These are phyloP conservation scores for Idaea aversata DNA, from an alignment of 2,888 invertebrate species.

Conservation along the genomic window DNA sequence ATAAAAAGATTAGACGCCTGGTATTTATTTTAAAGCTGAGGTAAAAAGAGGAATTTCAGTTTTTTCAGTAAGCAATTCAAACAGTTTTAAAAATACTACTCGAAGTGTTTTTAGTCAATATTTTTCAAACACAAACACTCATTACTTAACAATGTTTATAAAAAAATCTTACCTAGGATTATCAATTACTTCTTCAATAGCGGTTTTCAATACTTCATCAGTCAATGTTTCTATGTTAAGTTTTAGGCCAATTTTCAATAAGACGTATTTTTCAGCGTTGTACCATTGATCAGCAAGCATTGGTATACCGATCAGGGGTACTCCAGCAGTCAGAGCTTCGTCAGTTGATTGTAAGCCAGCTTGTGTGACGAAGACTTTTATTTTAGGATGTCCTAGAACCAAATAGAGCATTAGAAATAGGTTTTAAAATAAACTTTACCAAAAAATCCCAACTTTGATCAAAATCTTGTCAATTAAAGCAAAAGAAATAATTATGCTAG, in stretches of 20 bases:
- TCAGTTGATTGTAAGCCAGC: slow-evolving; percentile 65
- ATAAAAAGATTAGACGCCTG: background rate
- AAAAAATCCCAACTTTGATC: too few species aligned
- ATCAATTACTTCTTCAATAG: slow-evolving; percentile 33
- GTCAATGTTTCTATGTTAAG: slow-evolving; percentile 43
- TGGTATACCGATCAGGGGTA: slow-evolving; percentile 60
- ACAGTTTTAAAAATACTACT: too few species aligned
- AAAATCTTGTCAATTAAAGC: too few species aligned
- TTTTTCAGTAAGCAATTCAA: too few species aligned
- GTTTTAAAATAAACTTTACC: slow-evolving; percentile 6
- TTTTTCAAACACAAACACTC: background rate
- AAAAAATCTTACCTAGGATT: slow-evolving; percentile 32
- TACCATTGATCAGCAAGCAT: slow-evolving; percentile 60
- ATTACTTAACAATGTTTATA: background rate
- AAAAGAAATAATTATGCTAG: too few species aligned
- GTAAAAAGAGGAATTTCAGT: too few species aligned
- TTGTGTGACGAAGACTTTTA: slow-evolving; percentile 63
- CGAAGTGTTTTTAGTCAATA: background rate
- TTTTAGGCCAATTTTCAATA: slow-evolving; percentile 44
- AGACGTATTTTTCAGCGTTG: slow-evolving; percentile 47
- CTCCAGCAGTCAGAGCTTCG: slow-evolving; percentile 57
- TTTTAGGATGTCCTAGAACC: slow-evolving; percentile 57
- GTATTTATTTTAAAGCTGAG: background rate
- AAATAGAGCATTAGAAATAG: background rate
- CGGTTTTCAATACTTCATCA: slow-evolving; percentile 33